A percentile compares a stretch with the other conserved stretches of the same genome.
These are phyloP conservation scores for Alloplasta piceator DNA, from an alignment of 2,888 invertebrate species.

Conservation along the genomic window DNA sequence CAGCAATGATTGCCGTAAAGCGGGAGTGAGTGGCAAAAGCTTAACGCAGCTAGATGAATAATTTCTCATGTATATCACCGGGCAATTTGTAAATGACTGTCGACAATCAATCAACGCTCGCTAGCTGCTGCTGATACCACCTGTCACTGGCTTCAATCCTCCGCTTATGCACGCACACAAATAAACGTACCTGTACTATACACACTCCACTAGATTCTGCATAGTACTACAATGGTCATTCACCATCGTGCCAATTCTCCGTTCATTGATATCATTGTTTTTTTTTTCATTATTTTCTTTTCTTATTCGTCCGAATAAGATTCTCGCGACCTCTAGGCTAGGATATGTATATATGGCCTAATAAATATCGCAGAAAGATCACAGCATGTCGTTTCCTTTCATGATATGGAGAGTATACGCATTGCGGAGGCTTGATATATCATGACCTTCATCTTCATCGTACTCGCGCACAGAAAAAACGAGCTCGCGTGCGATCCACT, in stretches of 20 bases:
- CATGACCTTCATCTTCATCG: conserved; percentile 71
- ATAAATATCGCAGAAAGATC: no score
- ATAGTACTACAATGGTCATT: conserved; percentile 15
- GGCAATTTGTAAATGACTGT: conserved; percentile 47
- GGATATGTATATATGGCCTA: no score
- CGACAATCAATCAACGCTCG: conserved; percentile 47
- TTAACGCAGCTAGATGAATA: conserved; percentile 1
- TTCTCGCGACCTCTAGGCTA: no score
- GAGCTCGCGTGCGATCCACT: conserved; percentile 68
- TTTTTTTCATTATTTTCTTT: neutral
- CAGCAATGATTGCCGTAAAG: neutral
- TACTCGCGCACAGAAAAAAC: conserved; percentile 62
- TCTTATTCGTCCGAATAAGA: no score
- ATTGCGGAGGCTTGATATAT: conserved; percentile 25
- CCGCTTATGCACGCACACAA: conserved; percentile 7
- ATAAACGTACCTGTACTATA: neutral
- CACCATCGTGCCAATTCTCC: conserved; percentile 7
- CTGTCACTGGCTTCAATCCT: conserved; percentile 47
- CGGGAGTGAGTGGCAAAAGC: neutral
- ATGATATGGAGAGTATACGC: neutral
- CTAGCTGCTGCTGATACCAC: conserved; percentile 29
- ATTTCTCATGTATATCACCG: conserved; percentile 20
- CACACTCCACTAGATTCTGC: conserved; percentile 2
- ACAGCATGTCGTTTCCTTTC: neutral
- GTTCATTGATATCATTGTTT: conserved; percentile 13